Conservation (phyloP, 2,113 vertebrate species). For the Zeus faber region DNA sequence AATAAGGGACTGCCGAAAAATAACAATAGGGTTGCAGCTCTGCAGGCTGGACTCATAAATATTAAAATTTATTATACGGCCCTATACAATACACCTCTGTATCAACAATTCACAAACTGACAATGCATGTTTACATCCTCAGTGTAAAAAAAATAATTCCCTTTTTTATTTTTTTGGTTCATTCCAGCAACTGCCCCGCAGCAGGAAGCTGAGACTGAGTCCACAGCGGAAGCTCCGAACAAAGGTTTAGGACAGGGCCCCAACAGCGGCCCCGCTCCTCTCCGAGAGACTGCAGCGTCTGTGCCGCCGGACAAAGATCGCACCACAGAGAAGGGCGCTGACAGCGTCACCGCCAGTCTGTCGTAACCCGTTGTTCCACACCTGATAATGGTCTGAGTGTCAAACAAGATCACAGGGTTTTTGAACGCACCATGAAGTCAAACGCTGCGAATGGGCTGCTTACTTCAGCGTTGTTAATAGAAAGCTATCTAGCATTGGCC, state of each 20-base stretch:
- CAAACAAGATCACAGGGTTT: slow-evolving; percentile 31
- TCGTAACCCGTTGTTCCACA: slow-evolving; percentile 58
- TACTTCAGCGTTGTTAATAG: no score
- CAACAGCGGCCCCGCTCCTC: slow-evolving; percentile 70
- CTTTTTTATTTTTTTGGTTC: neutral
- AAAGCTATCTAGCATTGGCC: no score
- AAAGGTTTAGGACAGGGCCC: slow-evolving; percentile 80
- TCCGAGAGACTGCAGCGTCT: slow-evolving; percentile 73
- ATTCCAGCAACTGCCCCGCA: slow-evolving; percentile 88
- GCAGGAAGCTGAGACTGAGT: slow-evolving; percentile 88
- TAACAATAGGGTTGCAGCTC: no score
- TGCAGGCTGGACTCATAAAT: no score
- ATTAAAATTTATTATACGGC: no score
- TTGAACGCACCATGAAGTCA: slow-evolving; percentile 7
- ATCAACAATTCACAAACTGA: neutral
- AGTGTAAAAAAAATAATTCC: neutral
- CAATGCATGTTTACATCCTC: neutral
- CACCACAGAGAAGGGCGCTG: slow-evolving; percentile 82
- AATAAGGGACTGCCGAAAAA: no score
- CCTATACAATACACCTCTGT: no score
- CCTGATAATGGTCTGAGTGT: slow-evolving; percentile 62
- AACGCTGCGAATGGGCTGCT: no score
- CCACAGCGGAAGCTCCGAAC: slow-evolving; percentile 77
- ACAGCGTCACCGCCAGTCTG: slow-evolving; percentile 80
- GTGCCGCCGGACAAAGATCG: slow-evolving; percentile 84